phyloP scores from a whole-genome alignment of 2,888 invertebrate genomes.

The Eulithis testata region DNA sequence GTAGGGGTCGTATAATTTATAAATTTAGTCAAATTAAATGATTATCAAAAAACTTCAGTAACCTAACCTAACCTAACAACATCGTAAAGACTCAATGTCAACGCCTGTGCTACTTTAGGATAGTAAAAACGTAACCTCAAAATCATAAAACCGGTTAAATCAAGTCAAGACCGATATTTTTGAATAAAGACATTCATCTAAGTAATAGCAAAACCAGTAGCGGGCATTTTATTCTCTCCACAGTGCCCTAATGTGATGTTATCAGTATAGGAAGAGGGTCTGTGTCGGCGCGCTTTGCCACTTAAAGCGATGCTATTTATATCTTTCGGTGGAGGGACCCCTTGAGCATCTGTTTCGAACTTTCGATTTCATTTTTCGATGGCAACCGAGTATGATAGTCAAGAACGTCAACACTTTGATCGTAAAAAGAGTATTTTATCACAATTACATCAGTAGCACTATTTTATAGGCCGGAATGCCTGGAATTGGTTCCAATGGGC shows the following conservation, averaged over 20 bases:
- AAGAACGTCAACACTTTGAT: not conserved
- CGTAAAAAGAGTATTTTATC: no score
- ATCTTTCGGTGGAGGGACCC: conserved; percentile 60
- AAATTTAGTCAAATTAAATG: no score
- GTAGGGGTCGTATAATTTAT: no score
- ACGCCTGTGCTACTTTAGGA: no score
- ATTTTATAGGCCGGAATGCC: no score
- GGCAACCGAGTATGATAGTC: not conserved
- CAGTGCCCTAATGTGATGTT: conserved; percentile 79
- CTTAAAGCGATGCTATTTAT: conserved; percentile 81
- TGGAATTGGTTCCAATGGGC: no score
- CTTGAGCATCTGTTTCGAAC: conserved; percentile 64
- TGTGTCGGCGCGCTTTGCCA: conserved; percentile 77
- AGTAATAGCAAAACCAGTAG: conserved; percentile 70
- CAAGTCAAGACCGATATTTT: not conserved
- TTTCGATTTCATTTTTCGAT: conserved; percentile 33
- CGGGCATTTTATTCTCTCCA: conserved; percentile 65
- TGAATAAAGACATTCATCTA: conserved; percentile 21
- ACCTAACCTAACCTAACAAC: no score
- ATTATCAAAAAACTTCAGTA: no score
- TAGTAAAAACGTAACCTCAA: no score
- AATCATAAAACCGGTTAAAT: no score
- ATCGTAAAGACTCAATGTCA: no score
- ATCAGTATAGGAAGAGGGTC: conserved; percentile 72
- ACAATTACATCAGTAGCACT: no score